Base-by-base conservation (phyloP, 2,113 vertebrate genomes). In the Monopterus albus region DNA sequence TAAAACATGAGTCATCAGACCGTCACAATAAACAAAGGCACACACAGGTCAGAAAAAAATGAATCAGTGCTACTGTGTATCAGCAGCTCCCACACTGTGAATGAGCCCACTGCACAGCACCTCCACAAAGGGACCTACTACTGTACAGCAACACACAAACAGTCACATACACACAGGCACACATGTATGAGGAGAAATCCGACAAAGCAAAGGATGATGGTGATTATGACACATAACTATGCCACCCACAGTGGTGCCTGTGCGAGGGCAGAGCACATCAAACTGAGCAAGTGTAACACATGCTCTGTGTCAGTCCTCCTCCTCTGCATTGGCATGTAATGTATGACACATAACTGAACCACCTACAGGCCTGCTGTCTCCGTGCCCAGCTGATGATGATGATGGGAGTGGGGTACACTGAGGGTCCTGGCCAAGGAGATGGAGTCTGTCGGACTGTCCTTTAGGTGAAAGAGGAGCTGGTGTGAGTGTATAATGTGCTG, bases 161-260 rank as follows among this genome's bases (percentile, higher is more conserved):
- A 87, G 67, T 71, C 74, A 56, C 72, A 69, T 29, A 56, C 31
- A 56, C 31, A 69, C 31, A 86, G 47, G 40, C 77, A 74, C 66
- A 65, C 64, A 82, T 35, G 31, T 45, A 74, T 21, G 67, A 76
- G 77, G 70, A 86, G 74, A 52, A 63, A 88, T 75, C 79, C 59
- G 74, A 83, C 77, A 86, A 87, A 88, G 84, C 84, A 76, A 75
- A 74, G 87, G 75, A 89, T 85, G 87, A 87, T 85, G 86, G 78
- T 87, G 89, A 91, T 87, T 89, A 90, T 92, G 91, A 92, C 91
- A 88, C 88, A 91, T 88, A 87, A 76, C 84, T 86, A 84, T 82
- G 83, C 88, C 89, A 84, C 91, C 91, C 89, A 92, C 91, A 83
- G 86, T 42, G 70, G 87, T 79, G 88, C 87, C 87, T 84, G 88